phyloP scores from a whole-genome alignment of 1,140 invertebrate genomes.

The Ephestia elutella region DNA sequence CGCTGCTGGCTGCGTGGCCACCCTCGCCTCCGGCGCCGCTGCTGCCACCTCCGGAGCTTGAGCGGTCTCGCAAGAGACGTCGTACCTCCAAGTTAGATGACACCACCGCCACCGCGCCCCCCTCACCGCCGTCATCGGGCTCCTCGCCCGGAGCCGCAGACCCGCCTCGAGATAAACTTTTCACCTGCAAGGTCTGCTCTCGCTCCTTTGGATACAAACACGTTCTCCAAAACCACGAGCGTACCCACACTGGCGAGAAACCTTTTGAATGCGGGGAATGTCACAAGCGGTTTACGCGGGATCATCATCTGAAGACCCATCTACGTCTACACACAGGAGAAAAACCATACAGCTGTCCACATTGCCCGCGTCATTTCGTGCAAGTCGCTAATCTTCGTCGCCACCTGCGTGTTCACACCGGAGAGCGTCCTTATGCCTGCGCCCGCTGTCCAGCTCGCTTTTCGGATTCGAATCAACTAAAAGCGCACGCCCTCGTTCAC shows the following conservation, averaged over 20 bases:
- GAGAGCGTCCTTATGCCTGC: constrained; percentile 95
- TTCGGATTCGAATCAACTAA: constrained; percentile 95
- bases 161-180: constrained; percentile 83
- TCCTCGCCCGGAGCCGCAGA: constrained; percentile 71
- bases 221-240: constrained; percentile 95
- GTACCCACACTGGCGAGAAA: constrained; percentile 97
- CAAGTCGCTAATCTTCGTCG: constrained; percentile 95
- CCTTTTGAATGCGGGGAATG: constrained; percentile 97
- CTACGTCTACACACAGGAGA: constrained; percentile 95
- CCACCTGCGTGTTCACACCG: constrained; percentile 95
- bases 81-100: constrained; percentile 64
- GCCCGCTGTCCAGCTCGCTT: constrained; percentile 91
- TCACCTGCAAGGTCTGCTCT: constrained; percentile 90
- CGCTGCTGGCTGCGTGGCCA: constrained; percentile 63
- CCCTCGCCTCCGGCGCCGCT: constrained; percentile 64
- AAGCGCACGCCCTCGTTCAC: constrained; percentile 91
- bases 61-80: constrained; percentile 68
- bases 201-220: constrained; percentile 95
- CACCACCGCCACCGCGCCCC: constrained; percentile 41
- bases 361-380: constrained; percentile 94
- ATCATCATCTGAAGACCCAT: constrained; percentile 95
- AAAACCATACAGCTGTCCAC: constrained; percentile 92
- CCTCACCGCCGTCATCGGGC: constrained; percentile 63
- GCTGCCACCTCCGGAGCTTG: constrained; percentile 55
- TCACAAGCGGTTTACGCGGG: constrained; percentile 95